Evolutionary conservation across 2,113 vertebrate genomes (phyloP).

Genomic region (Odocoileus virginianus): DNA sequence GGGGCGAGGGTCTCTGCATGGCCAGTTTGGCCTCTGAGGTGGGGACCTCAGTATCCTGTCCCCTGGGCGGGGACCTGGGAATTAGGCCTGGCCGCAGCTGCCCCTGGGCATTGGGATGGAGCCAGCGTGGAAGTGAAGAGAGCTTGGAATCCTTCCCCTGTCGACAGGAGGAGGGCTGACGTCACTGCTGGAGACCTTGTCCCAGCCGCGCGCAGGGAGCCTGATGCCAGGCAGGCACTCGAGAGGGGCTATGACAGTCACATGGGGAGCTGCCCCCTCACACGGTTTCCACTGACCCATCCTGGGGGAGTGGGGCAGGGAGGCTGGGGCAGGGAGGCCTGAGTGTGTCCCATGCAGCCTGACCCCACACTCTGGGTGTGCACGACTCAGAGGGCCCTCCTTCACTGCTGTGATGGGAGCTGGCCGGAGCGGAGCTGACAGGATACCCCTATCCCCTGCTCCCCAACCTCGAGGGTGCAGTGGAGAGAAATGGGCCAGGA

Average conservation of each 20-base stretch:
- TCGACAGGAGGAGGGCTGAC: not conserved
- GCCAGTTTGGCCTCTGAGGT: not conserved
- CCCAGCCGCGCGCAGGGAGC: not conserved
- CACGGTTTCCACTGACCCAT: rapidly evolving
- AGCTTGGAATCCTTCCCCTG: not conserved
- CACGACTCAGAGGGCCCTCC: not conserved
- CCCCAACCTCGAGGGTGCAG: not conserved
- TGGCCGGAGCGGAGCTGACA: not conserved
- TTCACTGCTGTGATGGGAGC: rapidly evolving
- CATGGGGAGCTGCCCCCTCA: not conserved
- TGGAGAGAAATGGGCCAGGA: rapidly evolving
- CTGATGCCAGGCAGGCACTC: not conserved
- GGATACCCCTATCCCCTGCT: not conserved
- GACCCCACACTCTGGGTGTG: no score
- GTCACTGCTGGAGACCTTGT: not conserved
- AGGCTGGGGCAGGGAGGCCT: not conserved
- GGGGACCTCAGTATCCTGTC: not conserved
- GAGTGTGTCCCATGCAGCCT: rapidly evolving
- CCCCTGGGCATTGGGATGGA: no score
- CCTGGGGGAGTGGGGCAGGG: not conserved
- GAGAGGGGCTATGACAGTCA: not conserved
- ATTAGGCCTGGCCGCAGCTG: not conserved
- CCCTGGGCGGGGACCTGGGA: not conserved
- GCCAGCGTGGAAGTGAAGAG: rapidly evolving
- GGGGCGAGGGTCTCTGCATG: not conserved